Evolutionary conservation across 1,140 invertebrate species (phyloP).

Genomic region (Drosophila suzukii): DNA sequence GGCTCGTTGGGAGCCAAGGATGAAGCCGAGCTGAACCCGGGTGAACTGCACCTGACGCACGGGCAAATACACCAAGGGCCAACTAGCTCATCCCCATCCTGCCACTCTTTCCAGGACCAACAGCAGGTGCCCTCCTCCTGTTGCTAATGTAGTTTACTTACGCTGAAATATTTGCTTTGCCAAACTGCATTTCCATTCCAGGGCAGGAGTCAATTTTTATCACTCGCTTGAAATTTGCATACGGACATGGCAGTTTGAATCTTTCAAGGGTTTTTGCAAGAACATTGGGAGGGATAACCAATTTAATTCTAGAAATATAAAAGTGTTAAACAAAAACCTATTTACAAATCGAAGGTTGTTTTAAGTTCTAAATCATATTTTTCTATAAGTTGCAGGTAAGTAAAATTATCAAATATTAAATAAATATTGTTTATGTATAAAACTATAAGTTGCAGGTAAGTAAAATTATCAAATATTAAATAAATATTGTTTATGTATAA

Average conservation of each 20-base stretch:
- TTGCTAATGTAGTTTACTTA: slow-evolving; percentile 76
- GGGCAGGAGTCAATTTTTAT: slow-evolving; percentile 48
- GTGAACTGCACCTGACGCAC: slow-evolving; percentile 66
- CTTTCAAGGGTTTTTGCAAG: background rate
- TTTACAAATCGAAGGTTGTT: too few relatives aligned
- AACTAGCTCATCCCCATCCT: slow-evolving; percentile 39
- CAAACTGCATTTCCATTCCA: slow-evolving; percentile 59
- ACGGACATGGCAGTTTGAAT: slow-evolving; percentile 7
- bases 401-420: too few relatives aligned
- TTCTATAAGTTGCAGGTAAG: too few relatives aligned
- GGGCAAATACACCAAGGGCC: slow-evolving; percentile 61
- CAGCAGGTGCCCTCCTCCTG: slow-evolving; percentile 17
- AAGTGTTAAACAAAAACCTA: too few relatives aligned
- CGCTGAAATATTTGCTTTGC: slow-evolving; percentile 72
- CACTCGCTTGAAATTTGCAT: slow-evolving; percentile 35
- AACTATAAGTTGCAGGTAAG: too few relatives aligned
- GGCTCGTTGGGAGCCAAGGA: slow-evolving; percentile 1
- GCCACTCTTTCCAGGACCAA: background rate
- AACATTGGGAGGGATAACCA: background rate
- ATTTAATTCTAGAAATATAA: too few relatives aligned
- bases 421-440: too few relatives aligned
- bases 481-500: too few relatives aligned
- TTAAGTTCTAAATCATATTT: too few relatives aligned
- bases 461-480: too few relatives aligned
- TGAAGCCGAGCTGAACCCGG: slow-evolving; percentile 33